phyloP scores from a whole-genome alignment of 1,140 invertebrate genomes.

The Varroa destructor region DNA sequence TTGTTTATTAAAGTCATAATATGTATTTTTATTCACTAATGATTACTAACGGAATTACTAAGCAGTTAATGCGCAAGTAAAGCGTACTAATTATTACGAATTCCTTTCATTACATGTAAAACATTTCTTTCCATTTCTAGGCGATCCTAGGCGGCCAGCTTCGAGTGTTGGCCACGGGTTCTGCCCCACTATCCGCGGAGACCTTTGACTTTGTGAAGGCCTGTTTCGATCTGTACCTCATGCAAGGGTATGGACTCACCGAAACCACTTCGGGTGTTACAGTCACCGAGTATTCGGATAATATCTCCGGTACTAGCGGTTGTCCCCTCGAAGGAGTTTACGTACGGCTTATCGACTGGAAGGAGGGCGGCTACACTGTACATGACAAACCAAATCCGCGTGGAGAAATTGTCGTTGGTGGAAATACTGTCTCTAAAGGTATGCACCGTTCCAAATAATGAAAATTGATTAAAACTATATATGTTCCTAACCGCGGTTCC shows the following conservation, averaged over 20 bases:
- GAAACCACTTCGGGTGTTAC: constrained; percentile 57
- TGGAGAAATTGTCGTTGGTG: constrained; percentile 77
- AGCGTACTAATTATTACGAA: too few relatives aligned
- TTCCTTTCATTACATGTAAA: neutral
- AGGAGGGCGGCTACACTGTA: constrained; percentile 65
- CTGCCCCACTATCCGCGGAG: constrained; percentile 85
- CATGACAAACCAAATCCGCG: constrained; percentile 75
- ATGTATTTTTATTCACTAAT: too few relatives aligned
- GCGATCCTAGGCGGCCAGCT: constrained; percentile 71
- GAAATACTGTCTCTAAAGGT: constrained; percentile 44
- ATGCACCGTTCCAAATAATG: neutral
- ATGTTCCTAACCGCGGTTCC: too few relatives aligned
- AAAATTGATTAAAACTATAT: too few relatives aligned
- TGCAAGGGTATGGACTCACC: constrained; percentile 87
- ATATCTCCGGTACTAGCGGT: constrained; percentile 33
- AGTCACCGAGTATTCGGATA: constrained; percentile 41
- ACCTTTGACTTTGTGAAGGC: constrained; percentile 89
- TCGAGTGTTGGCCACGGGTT: constrained; percentile 72
- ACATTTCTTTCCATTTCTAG: constrained; percentile 37
- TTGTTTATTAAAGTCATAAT: too few relatives aligned
- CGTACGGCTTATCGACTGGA: constrained; percentile 44
- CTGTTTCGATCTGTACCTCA: constrained; percentile 75
- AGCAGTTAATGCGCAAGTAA: too few relatives aligned
- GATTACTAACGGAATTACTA: too few relatives aligned
- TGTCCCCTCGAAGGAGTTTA: constrained; percentile 43